These are phyloP conservation scores for Nephrotoma guestfalica DNA, from an alignment of 2,888 invertebrate species.

Conservation along the genomic window DNA sequence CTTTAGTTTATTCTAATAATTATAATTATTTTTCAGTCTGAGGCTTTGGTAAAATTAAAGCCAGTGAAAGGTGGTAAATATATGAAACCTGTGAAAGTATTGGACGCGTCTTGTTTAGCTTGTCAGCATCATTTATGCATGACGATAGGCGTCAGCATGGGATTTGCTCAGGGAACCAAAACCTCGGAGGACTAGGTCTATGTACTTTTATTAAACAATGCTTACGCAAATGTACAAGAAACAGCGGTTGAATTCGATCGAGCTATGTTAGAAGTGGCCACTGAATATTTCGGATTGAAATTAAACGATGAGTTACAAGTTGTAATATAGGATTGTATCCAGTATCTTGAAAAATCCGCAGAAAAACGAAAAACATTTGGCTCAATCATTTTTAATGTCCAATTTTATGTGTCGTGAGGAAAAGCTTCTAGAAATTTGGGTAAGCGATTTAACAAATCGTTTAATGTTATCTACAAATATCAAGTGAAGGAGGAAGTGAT, in stretches of 20 bases:
- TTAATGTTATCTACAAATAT: conserved; percentile 51
- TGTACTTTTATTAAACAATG: conserved; percentile 70
- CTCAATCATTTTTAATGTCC: conserved; percentile 80
- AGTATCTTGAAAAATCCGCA: conserved; percentile 47
- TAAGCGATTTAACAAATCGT: conserved; percentile 46
- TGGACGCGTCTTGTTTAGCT: conserved; percentile 65
- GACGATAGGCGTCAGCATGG: conserved; percentile 54
- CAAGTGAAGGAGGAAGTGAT: conserved; percentile 74
- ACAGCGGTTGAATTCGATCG: conserved; percentile 83
- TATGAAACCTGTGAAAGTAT: conserved; percentile 42
- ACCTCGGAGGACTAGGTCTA: conserved; percentile 56
- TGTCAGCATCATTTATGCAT: conserved; percentile 76
- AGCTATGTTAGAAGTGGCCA: conserved; percentile 68
- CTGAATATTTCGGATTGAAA: conserved; percentile 63
- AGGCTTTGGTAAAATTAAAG: conserved; percentile 46
- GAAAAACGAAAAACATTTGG: conserved; percentile 40
- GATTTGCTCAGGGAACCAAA: conserved; percentile 16
- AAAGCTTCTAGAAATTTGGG: conserved; percentile 43
- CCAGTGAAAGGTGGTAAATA: conserved; percentile 41
- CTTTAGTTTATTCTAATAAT: too few species aligned
- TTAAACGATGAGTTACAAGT: conserved; percentile 52
- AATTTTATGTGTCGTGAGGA: conserved; percentile 78
- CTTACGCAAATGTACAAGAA: conserved; percentile 35
- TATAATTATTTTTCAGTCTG: too few species aligned
- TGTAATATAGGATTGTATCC: conserved; percentile 63